A percentile compares a stretch with the other conserved stretches of the same genome.
Conservation (phyloP, 2,888 invertebrate genomes). For the Tetragnatha montana region DNA sequence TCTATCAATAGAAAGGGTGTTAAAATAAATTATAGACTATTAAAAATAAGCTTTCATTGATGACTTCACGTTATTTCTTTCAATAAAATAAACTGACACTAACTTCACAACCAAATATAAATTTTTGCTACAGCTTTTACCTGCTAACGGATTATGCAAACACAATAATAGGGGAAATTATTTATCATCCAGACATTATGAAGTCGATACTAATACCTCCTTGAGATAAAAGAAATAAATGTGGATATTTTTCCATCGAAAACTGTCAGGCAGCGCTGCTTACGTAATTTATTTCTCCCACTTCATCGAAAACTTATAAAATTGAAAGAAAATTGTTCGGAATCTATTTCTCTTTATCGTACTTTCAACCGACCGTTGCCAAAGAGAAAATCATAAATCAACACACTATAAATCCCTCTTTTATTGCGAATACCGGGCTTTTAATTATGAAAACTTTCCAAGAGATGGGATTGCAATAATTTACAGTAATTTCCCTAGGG, state of each 20-base stretch:
- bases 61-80: too few relatives aligned
- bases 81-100: too few relatives aligned
- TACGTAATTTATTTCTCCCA: constrained; percentile 17
- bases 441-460: constrained; percentile 6
- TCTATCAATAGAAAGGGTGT: too few relatives aligned
- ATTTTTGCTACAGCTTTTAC: too few relatives aligned
- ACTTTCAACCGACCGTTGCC: neutral
- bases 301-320: neutral
- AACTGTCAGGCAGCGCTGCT: constrained; percentile 8
- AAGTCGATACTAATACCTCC: neutral
- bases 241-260: neutral
- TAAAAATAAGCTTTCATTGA: too few relatives aligned
- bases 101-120: too few relatives aligned
- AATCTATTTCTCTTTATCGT: constrained; percentile 17
- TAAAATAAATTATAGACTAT: too few relatives aligned
- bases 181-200: neutral
- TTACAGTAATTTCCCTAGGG: constrained; percentile 27
- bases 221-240: neutral
- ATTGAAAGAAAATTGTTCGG: constrained; percentile 4
- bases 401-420: neutral
- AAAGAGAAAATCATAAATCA: constrained; percentile 12
- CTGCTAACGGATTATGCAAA: too few relatives aligned
- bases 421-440: neutral
- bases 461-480: constrained; percentile 14
- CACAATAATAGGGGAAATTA: neutral